Evolutionary conservation across 2,113 vertebrate species (phyloP), one percentile per base, ranked within the genome.

Genomic region (Cynocephalus volans): DNA sequence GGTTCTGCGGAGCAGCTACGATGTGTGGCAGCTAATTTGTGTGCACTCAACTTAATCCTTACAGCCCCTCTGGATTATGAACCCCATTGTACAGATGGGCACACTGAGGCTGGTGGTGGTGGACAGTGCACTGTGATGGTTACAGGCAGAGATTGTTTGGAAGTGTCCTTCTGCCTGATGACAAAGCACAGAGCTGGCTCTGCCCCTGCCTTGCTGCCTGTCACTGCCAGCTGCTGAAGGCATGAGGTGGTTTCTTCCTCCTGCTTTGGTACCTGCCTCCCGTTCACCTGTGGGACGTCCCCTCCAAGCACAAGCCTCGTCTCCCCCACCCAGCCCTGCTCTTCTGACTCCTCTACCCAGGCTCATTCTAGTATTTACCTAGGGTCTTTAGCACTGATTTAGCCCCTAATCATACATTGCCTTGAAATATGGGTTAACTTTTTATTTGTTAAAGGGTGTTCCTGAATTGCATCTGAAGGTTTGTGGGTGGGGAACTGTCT

Each of bases 121-220:
- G 31, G 3, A 41, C 41, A 11, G 52, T 8, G 41, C 8, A 5
- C 15, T 3, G 0, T 9, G 6, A 19, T 4, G 15, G 5, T 33
- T 21, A 2, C 10, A 10, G 67, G 11, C 4, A 17, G 73, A 31
- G 60, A 36, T n/a, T 18, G 23, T 72, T 64, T 76, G 21, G 77
- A 64, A 26, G n/a, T 58, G 41, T 70, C 50, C 1, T 48, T 77
- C 28, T 77, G 5, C 17, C 15, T 4, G 19, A 41, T 9, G 1
- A 33, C 64, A 14, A 8, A 45, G 28, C 58, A 12, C 6, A 12
- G 17, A 21, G 26, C 2, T 14, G 3, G 2, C 62, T 41, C 58
- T 45, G 8, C 65, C 48, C 4, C 10, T 10, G 1, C 4, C 1
- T 0, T 1, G 58, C 54, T 15, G 45, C 52, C 33, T 36, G n/a